Base-by-base conservation (phyloP, 2,888 invertebrate genomes). In the Tenthredo amoena region DNA sequence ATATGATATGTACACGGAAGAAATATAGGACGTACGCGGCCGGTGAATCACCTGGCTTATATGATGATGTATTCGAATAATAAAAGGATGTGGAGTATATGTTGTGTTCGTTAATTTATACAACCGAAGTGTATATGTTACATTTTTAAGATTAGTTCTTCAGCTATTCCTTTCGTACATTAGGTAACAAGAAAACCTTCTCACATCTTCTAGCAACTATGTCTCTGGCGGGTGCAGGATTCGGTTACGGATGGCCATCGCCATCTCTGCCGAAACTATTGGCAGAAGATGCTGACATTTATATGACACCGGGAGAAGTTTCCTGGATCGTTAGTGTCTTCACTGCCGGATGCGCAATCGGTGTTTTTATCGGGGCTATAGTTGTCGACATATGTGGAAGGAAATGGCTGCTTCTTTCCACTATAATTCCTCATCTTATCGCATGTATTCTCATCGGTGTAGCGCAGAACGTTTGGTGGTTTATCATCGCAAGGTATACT, bases 381-480 rank as follows among this genome's bases (percentile, higher is more conserved):
- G 40, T 89, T 15, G 71, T 87, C 21, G 85, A 89, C 37, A 79
- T 21, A 0, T 86, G 88, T 18, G 89, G 89, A 21, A 87, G 89
- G 62, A 90, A 89, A 86, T 86, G 84, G 87, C 85, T 86, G 12
- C 85, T 89, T n/a, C 86, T 84, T 31, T 5, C 26, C 2, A 62
- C 77, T 0, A 84, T 79, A 3, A 0, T 87, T 2, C 88, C 88
- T 1, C 84, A 81, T 10, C 37, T 89, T 7, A 21, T 82, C 1
- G 84, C 86, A 10, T 89, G 89, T 89, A 4, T 83, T 10, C 34
- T 88, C 12, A 85, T 82, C 4, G 87, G 83, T n/a, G 12, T 86
- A 0, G 87, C 87, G 0, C 74, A 81, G 2, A 77, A 26, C 31
- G 88, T 86, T 85, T 3, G n/a, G 21, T 18, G 31, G 21, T 50